Evolutionary conservation across 37 sponge, comb jelly and placozoan species (phyloP), one percentile per base, ranked within the genome.

Genomic region (Dysidea cf. avara): DNA sequence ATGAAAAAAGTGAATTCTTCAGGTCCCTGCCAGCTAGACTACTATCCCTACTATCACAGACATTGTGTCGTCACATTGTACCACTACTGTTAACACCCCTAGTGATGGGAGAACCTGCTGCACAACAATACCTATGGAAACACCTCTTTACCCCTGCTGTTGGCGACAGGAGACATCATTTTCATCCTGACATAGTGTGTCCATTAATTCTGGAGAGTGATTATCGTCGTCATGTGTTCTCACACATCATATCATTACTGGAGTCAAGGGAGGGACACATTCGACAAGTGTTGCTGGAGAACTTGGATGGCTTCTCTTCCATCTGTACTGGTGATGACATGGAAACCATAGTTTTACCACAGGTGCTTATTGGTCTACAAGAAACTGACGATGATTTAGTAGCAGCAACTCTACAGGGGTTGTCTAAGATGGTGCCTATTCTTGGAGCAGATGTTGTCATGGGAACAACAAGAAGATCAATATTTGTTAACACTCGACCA

Each of bases 391-490:
- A 81, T 53, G 77, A 80, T 20, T 2, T 84, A 34, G 87, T 90
- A 1, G 72, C 81, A 22, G 72, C 72, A 35, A 90, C 91, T 17
- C 65, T 90, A 30, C 72, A 64, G 14, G 87, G 82, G 9, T 68
- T 90, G 60, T 81, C 73, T 0, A 77, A 64, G 21, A 82, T 84
- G 21, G 87, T 90, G 21, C 75, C 74, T 25, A 59, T 76, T 32
- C 18, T 85, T 5, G 91, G 91, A 36, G 56, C 82, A 20, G 82
- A 80, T n/a, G 56, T 54, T 7, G 78, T 90, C 29, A 59, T 90
- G 68, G 91, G 91, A 16, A 85, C 82, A 9, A 9, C 66, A 1
- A 34, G 87, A 25, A 75, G 47, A 1, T 11, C 28, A 0, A 38
- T 90, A 34, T 90, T 90, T 46, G 32, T 62, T 54, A 82, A 85